Percentiles rank a stretch among this genome's conserved stretches.
Evolutionary conservation across 1,140 invertebrate genomes (phyloP).

Genomic region (Halesus radiatus): DNA sequence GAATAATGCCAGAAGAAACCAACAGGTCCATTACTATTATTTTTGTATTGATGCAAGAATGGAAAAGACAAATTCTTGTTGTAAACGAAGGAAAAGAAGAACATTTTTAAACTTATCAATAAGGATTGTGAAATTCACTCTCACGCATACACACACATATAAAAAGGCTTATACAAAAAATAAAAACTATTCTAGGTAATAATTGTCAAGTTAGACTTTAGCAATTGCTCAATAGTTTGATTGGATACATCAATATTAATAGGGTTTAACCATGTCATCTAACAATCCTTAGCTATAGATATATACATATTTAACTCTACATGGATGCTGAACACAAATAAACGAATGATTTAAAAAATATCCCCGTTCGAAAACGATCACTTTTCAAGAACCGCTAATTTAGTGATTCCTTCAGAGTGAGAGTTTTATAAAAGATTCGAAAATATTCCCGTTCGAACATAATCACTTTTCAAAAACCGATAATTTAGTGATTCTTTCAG

Average conservation of each 20-base stretch:
- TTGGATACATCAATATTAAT: conserved; percentile 43
- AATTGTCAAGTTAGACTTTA: conserved; percentile 30
- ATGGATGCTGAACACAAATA: background rate
- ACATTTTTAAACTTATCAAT: background rate
- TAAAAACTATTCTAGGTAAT: conserved; percentile 23
- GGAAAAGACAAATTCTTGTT: background rate
- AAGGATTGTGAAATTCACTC: background rate
- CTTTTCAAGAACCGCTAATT: too few species aligned
- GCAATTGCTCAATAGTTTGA: conserved; percentile 42
- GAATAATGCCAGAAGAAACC: too few species aligned
- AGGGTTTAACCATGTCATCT: background rate
- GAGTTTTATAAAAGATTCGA: too few species aligned
- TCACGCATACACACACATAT: conserved; percentile 11
- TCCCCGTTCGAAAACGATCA: too few species aligned
- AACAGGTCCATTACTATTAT: too few species aligned
- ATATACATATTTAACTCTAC: conserved; percentile 12
- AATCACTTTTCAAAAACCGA: too few species aligned
- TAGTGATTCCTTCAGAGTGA: too few species aligned
- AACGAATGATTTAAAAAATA: too few species aligned
- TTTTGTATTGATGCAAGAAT: too few species aligned
- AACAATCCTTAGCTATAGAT: conserved; percentile 28
- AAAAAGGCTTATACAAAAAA: conserved; percentile 29
- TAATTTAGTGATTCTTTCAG: too few species aligned
- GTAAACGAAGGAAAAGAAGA: background rate
- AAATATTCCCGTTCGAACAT: too few species aligned